Conservation (phyloP, 2,797 vertebrate genomes). For the Micromesistius poutassou region DNA sequence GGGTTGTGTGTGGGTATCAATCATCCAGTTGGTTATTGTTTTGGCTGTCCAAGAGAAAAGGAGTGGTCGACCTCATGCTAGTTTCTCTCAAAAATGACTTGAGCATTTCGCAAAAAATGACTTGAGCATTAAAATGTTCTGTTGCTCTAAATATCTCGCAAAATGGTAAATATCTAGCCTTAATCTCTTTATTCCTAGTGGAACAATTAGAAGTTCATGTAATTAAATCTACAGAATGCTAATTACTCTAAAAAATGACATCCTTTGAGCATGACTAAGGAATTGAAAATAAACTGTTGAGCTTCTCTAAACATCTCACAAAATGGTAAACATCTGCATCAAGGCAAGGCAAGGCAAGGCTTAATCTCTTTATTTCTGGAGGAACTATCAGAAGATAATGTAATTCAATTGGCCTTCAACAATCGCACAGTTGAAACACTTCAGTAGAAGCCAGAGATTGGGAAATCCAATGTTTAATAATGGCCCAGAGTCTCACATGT, state of each 20-base stretch:
- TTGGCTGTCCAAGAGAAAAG: too few species aligned
- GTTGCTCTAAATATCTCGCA: not conserved
- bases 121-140: not conserved
- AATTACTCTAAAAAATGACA: not conserved
- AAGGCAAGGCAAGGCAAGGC: too few species aligned
- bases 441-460: slow-evolving; percentile 13
- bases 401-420: slow-evolving; percentile 23
- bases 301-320: not conserved
- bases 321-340: not conserved
- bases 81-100: too few species aligned
- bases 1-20: too few species aligned
- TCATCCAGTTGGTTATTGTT: not conserved
- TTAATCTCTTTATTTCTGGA: not conserved
- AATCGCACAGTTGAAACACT: slow-evolving; percentile 29
- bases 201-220: not conserved
- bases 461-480: slow-evolving; percentile 26
- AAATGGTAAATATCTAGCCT: not conserved
- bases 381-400: not conserved
- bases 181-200: not conserved
- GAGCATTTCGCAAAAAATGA: not conserved
- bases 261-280: not conserved
- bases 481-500: slow-evolving; percentile 32
- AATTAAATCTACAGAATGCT: too few species aligned
- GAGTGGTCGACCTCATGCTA: too few species aligned
- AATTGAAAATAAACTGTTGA: not conserved